phyloP scores from a whole-genome alignment of 2,888 invertebrate species.

The Ligdia adustata region DNA sequence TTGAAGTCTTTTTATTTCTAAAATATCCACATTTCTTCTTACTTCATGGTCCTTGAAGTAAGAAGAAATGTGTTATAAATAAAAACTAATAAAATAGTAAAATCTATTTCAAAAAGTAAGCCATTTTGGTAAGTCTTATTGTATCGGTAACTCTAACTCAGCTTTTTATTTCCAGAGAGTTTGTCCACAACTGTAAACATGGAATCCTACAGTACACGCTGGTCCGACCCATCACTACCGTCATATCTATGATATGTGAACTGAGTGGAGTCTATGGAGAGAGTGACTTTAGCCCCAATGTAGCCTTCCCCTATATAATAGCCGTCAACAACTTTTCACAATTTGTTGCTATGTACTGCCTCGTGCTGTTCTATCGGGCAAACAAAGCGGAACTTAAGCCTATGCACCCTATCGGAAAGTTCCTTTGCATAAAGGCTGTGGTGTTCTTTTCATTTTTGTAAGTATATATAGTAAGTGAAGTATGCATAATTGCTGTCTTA shows the following conservation, averaged over 20 bases:
- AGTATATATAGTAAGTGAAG: too few relatives aligned
- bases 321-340: slow-evolving; percentile 96
- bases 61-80: too few relatives aligned
- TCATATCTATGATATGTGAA: slow-evolving; percentile 95
- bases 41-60: too few relatives aligned
- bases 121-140: too few relatives aligned
- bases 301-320: slow-evolving; percentile 95
- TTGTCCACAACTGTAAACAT: slow-evolving; percentile 97
- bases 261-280: slow-evolving; percentile 94
- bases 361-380: slow-evolving; percentile 96
- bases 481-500: too few relatives aligned
- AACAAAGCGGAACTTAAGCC: slow-evolving; percentile 93
- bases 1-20: too few relatives aligned
- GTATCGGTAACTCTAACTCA: too few relatives aligned
- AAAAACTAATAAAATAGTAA: too few relatives aligned
- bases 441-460: slow-evolving; percentile 99
- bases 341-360: slow-evolving; percentile 97
- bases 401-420: slow-evolving; percentile 97
- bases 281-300: slow-evolving; percentile 93
- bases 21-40: too few relatives aligned
- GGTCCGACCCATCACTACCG: slow-evolving; percentile 94
- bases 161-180: slow-evolving; percentile 85
- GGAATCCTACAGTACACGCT: slow-evolving; percentile 98
- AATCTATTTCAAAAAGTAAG: too few relatives aligned
- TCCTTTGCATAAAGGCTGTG: slow-evolving; percentile 98